Evolutionary conservation across 2,888 invertebrate species (phyloP), one percentile per base, ranked within the genome.

Genomic region (Thumatha senex): DNA sequence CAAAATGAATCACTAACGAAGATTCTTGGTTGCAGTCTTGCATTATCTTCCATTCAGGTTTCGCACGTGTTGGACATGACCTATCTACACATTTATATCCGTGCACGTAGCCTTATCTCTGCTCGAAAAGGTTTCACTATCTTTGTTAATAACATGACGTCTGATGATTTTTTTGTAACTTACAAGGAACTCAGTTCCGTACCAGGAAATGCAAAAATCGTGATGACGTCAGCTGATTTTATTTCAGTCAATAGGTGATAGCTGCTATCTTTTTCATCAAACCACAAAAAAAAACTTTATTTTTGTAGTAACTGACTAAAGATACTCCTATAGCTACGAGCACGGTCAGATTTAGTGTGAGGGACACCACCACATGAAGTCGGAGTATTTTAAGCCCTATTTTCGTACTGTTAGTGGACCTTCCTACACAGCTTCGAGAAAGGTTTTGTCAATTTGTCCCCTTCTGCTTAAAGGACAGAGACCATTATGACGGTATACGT

Each of bases 1-100:
- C 45, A 43, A 56, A 58, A 48, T 67, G 64, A 67, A 7, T 67
- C 52, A 66, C 47, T 4, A 43, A 35, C 8, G 18, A 54, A 41
- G 12, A 48, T 47, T 35, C 54, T 53, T 29, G 40, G 54, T 64
- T 31, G 2, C 46, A 61, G 51, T 35, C 54, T 53, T 29, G 40
- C 53, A 61, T 31, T 39, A 39, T 34, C 39, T 12, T 29, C 14
- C 48, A 40, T 58, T 42, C 55, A 48, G 51, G 34, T 38, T 8
- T 31, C 9, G 11, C 31, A 31, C 11, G 31, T 31, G 8, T 15
- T 36, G 39, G 35, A 38, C 39, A 51, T 63, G 63, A 53, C 51
- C 52, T 57, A 54, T 58, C 48, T 41, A 35, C 31, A 8, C 5
- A n/a, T n/a, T 31, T 35, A 44, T 40, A 50, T 65, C 53, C 57